Base-by-base conservation (phyloP, 2,797 vertebrate genomes). In the Poecilia gillii region DNA sequence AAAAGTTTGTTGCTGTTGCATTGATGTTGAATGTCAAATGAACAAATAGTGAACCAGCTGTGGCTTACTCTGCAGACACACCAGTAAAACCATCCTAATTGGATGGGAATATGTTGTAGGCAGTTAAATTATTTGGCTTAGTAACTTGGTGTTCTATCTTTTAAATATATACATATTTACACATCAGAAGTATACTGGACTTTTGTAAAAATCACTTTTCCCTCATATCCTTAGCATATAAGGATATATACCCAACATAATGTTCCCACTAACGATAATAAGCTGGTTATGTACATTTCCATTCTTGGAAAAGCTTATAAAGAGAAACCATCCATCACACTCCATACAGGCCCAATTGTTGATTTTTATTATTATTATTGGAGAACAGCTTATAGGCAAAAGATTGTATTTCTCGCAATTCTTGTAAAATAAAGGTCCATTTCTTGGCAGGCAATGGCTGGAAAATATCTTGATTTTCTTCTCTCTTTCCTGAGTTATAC, bases 381-480 rank as follows among this genome's bases (percentile, higher is more conserved):
- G 20, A 76, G 18, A 23, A 1, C 39, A 55, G 33, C 55, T 75
- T 74, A 33, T 70, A 13, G 6, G 25, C 23, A 83, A 51, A 83
- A 39, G 31, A 18, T 74, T 59, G 3, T 1, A 68, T 82, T 83
- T 4, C 49, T 75, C 57, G 25, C 20, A n/a, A 16, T 77, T 55
- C 59, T 57, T 73, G 20, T 46, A 76, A 55, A 78, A 13, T 68
- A 73, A 84, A 87, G 78, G 83, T 84, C 41, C 14, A 28, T 75
- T 70, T 13, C 23, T 74, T 6, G 0, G 68, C 25, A 74, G 41
- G 78, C 20, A 28, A 25, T 71, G 39, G 1, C 53, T 47, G 33
- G 16, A 76, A 31, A 77, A 51, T 70, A 23, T 3, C 16, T 1
- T 68, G 0, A 73, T 73, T 78, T 68, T 13, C 53, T 33, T 33